phyloP scores from a whole-genome alignment of 2,113 vertebrate species.

The Conger conger region DNA sequence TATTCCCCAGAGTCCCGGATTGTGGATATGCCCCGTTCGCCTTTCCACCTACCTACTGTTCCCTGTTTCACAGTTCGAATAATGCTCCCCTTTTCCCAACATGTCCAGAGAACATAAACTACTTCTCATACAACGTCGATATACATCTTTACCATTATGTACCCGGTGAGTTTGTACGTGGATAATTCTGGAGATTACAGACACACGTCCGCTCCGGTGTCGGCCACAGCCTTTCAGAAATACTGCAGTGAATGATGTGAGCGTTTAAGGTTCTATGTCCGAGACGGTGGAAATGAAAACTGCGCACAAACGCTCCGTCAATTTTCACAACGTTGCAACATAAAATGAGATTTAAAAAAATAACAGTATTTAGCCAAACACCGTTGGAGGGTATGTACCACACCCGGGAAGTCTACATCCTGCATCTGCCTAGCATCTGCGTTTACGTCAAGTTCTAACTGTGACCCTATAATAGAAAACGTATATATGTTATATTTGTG shows the following conservation, averaged over 20 bases:
- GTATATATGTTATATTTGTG: neutral
- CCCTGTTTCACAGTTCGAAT: too few relatives aligned
- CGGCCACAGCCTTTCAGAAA: conserved; percentile 49
- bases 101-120: neutral
- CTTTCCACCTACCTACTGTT: neutral
- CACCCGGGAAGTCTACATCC: conserved; percentile 65
- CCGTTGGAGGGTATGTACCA: conserved; percentile 59
- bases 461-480: neutral
- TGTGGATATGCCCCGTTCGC: neutral
- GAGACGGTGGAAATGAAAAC: conserved; percentile 9
- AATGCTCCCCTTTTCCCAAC: neutral
- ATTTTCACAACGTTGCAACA: neutral
- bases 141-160: neutral
- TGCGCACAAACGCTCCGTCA: neutral
- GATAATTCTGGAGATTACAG: neutral
- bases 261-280: conserved; percentile 39
- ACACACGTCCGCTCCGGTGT: conserved; percentile 38
- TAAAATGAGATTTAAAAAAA: conserved; percentile 32
- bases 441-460: neutral
- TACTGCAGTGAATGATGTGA: conserved; percentile 71
- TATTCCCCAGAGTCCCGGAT: neutral
- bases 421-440: neutral
- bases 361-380: neutral
- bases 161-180: neutral
- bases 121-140: neutral